Evolutionary conservation across 2,113 vertebrate genomes (phyloP).

Genomic region (Coptodon rendalli): DNA sequence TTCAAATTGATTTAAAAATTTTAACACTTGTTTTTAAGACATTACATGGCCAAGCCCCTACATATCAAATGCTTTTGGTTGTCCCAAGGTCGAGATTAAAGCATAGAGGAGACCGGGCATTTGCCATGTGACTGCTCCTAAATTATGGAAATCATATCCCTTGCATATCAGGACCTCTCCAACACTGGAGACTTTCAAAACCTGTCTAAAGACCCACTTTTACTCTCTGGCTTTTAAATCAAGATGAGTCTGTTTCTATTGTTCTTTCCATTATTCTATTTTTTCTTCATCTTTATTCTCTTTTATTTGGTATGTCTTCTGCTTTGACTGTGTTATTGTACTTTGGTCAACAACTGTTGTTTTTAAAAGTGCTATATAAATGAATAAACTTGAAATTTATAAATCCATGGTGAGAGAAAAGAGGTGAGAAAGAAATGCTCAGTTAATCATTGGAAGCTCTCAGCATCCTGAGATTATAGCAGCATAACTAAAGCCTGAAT

Average conservation of each 20-base stretch:
- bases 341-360: neutral
- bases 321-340: neutral
- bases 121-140: neutral
- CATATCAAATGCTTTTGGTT: neutral
- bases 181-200: neutral
- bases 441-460: neutral
- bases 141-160: too few relatives aligned
- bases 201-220: fast-evolving
- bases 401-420: neutral
- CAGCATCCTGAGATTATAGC: neutral
- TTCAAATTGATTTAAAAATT: neutral
- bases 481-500: neutral
- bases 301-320: neutral
- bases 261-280: neutral
- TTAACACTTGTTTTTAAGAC: neutral
- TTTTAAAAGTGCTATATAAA: neutral
- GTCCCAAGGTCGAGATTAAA: neutral
- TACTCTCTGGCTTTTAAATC: neutral
- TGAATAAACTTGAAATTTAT: neutral
- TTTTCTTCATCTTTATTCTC: fast-evolving
- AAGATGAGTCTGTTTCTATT: neutral
- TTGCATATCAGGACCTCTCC: too few relatives aligned
- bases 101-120: neutral
- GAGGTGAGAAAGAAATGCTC: neutral
- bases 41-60: fast-evolving